Evolutionary conservation across 1,140 invertebrate species (phyloP).

Genomic region (Xylocopa sonorina): DNA sequence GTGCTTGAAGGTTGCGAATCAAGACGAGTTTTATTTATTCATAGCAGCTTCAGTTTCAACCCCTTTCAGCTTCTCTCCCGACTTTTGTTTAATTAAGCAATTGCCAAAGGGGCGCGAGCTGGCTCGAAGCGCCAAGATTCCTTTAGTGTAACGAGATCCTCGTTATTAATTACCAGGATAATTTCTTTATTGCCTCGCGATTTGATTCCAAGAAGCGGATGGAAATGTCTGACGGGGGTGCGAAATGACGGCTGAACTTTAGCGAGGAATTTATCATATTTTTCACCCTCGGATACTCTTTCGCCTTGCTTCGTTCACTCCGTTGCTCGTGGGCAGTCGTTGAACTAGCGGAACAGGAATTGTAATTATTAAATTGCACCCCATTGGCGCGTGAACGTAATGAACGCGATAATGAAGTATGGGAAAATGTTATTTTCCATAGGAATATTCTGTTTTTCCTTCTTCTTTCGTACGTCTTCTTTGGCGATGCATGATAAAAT

Average conservation of each 20-base stretch:
- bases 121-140: neutral
- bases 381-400: neutral
- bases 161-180: conserved; percentile 12
- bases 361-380: neutral
- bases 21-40: conserved; percentile 34
- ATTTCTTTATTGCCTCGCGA: neutral
- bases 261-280: neutral
- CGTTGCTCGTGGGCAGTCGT: neutral
- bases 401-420: neutral
- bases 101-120: conserved; percentile 1
- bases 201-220: neutral
- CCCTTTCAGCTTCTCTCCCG: conserved; percentile 1
- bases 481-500: neutral
- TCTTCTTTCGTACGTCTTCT: neutral
- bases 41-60: conserved; percentile 16
- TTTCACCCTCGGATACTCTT: neutral
- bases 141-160: neutral
- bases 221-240: neutral
- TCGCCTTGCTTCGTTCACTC: too few relatives aligned
- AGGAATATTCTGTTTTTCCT: too few relatives aligned
- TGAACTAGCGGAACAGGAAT: neutral
- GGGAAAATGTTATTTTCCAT: neutral
- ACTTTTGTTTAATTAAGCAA: conserved; percentile 44
- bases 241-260: neutral
- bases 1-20: conserved; percentile 12